A percentile compares a stretch with the other conserved stretches of the same genome.
Evolutionary conservation across 2,888 invertebrate species (phyloP).

Genomic region (Athrips mouffetella): DNA sequence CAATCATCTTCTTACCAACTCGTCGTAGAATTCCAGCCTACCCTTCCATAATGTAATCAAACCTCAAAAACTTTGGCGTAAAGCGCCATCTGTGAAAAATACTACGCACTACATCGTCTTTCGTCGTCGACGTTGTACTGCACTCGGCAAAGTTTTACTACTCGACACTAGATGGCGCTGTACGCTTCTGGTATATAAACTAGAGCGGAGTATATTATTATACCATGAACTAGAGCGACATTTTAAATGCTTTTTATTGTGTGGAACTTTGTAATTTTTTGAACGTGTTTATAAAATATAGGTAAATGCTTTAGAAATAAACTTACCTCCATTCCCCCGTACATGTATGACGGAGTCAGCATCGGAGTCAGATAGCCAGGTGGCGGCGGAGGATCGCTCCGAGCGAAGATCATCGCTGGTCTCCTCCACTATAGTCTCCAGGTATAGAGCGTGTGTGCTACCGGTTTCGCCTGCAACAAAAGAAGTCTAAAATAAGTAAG

Average conservation of each 20-base stretch:
- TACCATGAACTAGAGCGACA: no score
- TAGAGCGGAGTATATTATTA: no score
- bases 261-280: neutral
- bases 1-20: no score
- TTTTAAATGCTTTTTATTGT: neutral
- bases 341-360: constrained; percentile 89
- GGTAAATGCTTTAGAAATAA: neutral
- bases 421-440: constrained; percentile 93
- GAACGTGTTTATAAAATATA: neutral
- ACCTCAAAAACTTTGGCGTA: neutral
- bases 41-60: no score
- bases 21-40: no score
- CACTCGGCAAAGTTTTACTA: constrained; percentile 28
- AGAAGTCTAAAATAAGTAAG: constrained; percentile 15
- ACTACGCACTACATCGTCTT: neutral
- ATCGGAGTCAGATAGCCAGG: constrained; percentile 85
- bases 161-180: constrained; percentile 52
- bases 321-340: constrained; percentile 67
- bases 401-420: constrained; percentile 90
- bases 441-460: constrained; percentile 81
- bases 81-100: constrained; percentile 35
- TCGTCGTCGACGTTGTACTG: neutral
- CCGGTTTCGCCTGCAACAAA: constrained; percentile 64
- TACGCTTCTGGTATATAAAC: no score
- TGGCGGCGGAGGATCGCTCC: constrained; percentile 82